Evolutionary conservation across 1,140 invertebrate species (phyloP), one percentile per base, ranked within the genome.

Genomic region (Uloborus diversus): DNA sequence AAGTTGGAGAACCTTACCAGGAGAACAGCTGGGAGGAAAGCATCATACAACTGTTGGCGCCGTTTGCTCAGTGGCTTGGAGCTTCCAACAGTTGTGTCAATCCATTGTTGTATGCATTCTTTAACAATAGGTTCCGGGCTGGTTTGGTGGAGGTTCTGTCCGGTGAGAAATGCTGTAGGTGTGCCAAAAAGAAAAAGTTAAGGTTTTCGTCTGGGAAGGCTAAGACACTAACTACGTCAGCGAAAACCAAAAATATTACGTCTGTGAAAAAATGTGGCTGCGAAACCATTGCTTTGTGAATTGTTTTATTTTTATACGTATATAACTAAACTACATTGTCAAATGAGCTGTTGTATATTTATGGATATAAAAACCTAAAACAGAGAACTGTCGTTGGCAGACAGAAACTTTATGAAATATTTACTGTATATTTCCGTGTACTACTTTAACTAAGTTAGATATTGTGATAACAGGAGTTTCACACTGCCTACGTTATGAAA

Each of bases 1-100:
- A 96, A 85, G 88, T 96, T 1, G 82, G 82, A 92, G 92, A 69
- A 7, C 28, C 66, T 0, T 65, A 56, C 27, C 49, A 65, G 35
- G 81, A 82, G 42, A 78, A 82, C 14, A 57, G 75, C 51, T 85
- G 80, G 7, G 66, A 64, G 28, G 83, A 82, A 33, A 70, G 53
- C 11, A 27, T 81, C 3, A 66, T 75, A 20, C 59, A 61, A 14
- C 32, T 66, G 0, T 47, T 32, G 17, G 80, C 79, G 5, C 89
- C 89, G 0, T 81, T 90, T 23, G 86, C 88, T n/a, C 89, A 90
- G 82, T 90, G 89, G 89, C 83, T 90, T 0, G 89, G 87, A 0
- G 83, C 87, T 2, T 86, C 87, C 4, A 89, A 89, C 76, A 86
- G 85, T 56, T 88, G 86, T 33, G 84, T 90, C 65, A 90, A 90